Evolutionary conservation across 2,797 vertebrate species (phyloP), one percentile per base, ranked within the genome.

Genomic region (Lagodon rhomboides): DNA sequence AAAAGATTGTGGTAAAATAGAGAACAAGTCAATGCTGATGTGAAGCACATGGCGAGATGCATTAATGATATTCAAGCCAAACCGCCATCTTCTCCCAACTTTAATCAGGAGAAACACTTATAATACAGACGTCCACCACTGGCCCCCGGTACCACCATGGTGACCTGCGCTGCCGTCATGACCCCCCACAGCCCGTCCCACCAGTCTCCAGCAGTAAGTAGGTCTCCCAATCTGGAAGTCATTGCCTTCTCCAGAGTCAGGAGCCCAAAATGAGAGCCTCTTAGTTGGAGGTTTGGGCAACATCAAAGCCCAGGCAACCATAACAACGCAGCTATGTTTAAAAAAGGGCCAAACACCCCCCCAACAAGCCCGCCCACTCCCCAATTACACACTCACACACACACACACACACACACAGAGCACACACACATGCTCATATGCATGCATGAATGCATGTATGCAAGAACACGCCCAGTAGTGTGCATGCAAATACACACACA

Each of bases 281-380:
- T 92, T 93, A 95, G 91, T 91, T 93, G 90, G 94, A 95, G 93
- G 94, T 94, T 95, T 93, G 89, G 91, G 90, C 74, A 79, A 95
- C 95, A 93, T 96, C 95, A 96, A 96, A 96, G 95, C 73, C n/a
- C 25, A 54, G 81, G 88, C 91, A 94, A 94, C 94, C 93, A 95
- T 95, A 95, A 96, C 94, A 95, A 94, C 91, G 76, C 85, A 86
- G 94, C 88, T 91, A 93, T 94, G 92, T 95, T 94, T 95, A 94
- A 94, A 95, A 94, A 90, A 88, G 83, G 83, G 78, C 82, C 88
- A 88, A 90, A 89, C 87, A 82, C 76, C 86, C 85, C 81, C 88
- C 74, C 77, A 71, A 85, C 70, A 87, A 74, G 59, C 62, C 85
- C 66, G 70, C 88, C 90, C 90, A 85, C 89, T 84, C 80, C 87